Base-by-base conservation (phyloP, 2,888 invertebrate genomes). In the Cremastinae sp. region DNA sequence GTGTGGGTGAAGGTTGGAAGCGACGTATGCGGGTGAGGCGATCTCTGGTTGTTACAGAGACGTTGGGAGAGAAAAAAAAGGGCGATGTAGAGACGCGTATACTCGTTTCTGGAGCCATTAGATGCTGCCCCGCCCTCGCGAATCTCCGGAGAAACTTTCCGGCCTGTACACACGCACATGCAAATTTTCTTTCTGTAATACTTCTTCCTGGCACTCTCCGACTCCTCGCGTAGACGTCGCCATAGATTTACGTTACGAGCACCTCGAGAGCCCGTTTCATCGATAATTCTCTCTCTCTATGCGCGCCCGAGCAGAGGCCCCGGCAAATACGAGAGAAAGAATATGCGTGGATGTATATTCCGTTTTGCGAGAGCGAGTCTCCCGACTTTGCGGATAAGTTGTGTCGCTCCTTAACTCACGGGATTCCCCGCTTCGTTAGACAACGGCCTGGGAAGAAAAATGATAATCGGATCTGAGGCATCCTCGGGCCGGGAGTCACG, bases 111-210 rank as follows among this genome's bases (percentile, higher is more conserved):
- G 51, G 51, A 72, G 73, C 59, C 69, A 73, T 76, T 73, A 62
- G 72, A 76, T n/a, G n/a, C 68, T 37, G 43, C 72, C 68, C 56
- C 75, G 75, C 73, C 73, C 49, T 76, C 76, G 73, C 76, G 53
- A 64, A 73, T 49, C 69, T 76, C 16, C 55, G 45, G 37, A 20
- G 35, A 66, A 62, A 55, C 45, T 22, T 5, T 28, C 28, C 28
- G 5, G 28, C 28, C 5, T 28, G 28, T 14, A 49, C 43, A 51
- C 16, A 45, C 55, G n/a, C 41, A 9, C 1, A 39, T 39, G 16
- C 49, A 18, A 35, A 66, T 43, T 47, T 62, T 61, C 47, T 75
- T 72, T 72, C 28, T 5, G 28, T 28, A 28, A 28, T 28, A 28
- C 28, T 43, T 56, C 56, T 66, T 16, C 66, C 45, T 28, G 45